phyloP scores from a whole-genome alignment of 92 coral and sea anemone genomes.

The Pocillopora meandrina region DNA sequence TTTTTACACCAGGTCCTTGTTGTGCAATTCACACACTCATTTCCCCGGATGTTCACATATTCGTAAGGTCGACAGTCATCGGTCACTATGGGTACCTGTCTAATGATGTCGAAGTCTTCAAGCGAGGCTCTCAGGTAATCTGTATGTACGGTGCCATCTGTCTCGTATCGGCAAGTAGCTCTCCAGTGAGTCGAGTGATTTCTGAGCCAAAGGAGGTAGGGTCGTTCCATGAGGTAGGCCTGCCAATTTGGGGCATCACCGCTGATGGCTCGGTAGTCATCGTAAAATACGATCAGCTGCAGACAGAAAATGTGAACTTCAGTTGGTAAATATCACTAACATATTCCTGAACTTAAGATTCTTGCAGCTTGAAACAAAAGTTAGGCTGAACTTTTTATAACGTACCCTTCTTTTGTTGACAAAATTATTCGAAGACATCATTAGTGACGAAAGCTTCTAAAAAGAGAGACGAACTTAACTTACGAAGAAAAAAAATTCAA shows the following conservation, averaged over 20 bases:
- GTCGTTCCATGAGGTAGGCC: conserved; percentile 8
- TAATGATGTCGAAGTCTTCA: background rate
- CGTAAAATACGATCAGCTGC: background rate
- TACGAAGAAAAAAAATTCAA: no score
- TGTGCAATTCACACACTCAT: conserved; percentile 1
- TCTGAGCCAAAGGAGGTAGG: conserved; percentile 4
- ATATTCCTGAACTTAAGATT: conserved; percentile 2
- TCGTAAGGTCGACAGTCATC: no score
- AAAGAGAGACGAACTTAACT: no score
- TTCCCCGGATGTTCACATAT: no score
- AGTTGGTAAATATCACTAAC: background rate
- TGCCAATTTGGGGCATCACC: conserved; percentile 37
- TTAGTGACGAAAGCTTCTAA: no score
- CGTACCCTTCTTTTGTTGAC: no score
- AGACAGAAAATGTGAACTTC: background rate
- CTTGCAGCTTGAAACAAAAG: no score
- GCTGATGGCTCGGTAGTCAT: background rate
- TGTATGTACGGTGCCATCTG: conserved; percentile 14
- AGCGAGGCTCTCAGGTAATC: conserved; percentile 16
- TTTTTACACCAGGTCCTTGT: background rate
- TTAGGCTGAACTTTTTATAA: no score
- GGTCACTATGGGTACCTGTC: no score
- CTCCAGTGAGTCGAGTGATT: conserved; percentile 32
- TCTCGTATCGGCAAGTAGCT: conserved; percentile 34
- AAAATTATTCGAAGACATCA: no score